Conservation (phyloP, 92 coral and sea anemone species). For the Palythoa grandiflora region DNA sequence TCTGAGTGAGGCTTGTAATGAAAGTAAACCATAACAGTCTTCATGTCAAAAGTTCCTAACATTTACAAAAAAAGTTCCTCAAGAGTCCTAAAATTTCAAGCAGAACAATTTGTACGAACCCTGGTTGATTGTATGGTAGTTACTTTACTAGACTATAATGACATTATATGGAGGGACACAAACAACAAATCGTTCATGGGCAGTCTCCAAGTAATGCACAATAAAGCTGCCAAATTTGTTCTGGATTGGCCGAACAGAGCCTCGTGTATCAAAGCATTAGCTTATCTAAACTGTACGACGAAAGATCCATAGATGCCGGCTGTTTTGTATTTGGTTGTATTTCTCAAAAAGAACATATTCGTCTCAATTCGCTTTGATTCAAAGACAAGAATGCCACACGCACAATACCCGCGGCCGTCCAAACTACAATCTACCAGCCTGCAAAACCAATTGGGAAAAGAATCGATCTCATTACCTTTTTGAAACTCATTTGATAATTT, state of each 20-base stretch:
- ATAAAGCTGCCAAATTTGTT: neutral
- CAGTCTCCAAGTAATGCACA: neutral
- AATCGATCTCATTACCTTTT: neutral
- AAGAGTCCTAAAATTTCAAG: no score
- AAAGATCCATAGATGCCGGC: no score
- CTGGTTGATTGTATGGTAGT: no score
- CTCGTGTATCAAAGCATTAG: neutral
- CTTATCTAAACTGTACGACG: neutral
- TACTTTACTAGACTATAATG: no score
- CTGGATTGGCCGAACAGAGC: neutral
- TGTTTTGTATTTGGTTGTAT: no score
- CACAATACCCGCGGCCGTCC: neutral
- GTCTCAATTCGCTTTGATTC: neutral
- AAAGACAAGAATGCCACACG: neutral
- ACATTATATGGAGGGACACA: no score
- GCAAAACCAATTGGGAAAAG: neutral
- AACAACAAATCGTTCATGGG: neutral
- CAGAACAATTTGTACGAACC: no score
- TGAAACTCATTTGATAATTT: no score
- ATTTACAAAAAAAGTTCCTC: no score
- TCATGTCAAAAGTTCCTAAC: no score
- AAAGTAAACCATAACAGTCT: no score
- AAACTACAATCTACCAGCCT: neutral
- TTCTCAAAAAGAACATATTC: neutral
- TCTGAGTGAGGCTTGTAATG: no score